Evolutionary conservation across 2,797 vertebrate species (phyloP), one percentile per base, ranked within the genome.

Genomic region (Acipenser oxyrinchus): DNA sequence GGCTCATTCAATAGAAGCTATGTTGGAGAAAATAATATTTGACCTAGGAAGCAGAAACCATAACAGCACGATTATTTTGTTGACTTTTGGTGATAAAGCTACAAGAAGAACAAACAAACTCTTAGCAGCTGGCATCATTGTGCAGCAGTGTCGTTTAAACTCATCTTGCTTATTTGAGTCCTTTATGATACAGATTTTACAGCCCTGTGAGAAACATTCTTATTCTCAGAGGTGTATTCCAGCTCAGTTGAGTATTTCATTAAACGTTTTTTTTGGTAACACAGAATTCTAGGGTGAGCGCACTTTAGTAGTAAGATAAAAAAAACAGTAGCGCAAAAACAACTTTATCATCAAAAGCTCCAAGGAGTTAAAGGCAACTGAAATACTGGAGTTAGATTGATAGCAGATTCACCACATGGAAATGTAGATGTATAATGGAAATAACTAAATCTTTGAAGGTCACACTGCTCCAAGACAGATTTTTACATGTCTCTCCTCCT

Each of bases 401-500:
- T 1, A 63, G 10, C 69, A 52, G 1, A 8, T 70, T 66, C 66
- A 57, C 64, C 5, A 70, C 50, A 49, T 18, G 7, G 62, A 60
- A 52, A 55, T 65, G 15, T 53, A 49, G 65, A 48, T 53, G 3
- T 12, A 58, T 53, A 55, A 63, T 63, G 53, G 53, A 61, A 63
- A 60, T 77, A 69, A 65, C 69, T 66, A 75, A 72, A 68, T 6
- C 57, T 62, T 37, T 74, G 76, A 80, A 81, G 77, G 78, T 81
- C 69, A 76, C 13, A 37, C 6, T 60, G 60, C 64, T 66, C 55
- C 37, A 37, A 37, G 37, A 37, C 4, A 37, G 37, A 37, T 37
- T 37, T 37, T 37, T 37, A 37, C 37, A 37, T 37, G 37, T 37
- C 37, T 37, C 23, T 37, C 37, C 37, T 37, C 37, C 37, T 37